These are phyloP conservation scores for Struthio camelus DNA, from an alignment of 2,113 vertebrate genomes.

Conservation along the genomic window DNA sequence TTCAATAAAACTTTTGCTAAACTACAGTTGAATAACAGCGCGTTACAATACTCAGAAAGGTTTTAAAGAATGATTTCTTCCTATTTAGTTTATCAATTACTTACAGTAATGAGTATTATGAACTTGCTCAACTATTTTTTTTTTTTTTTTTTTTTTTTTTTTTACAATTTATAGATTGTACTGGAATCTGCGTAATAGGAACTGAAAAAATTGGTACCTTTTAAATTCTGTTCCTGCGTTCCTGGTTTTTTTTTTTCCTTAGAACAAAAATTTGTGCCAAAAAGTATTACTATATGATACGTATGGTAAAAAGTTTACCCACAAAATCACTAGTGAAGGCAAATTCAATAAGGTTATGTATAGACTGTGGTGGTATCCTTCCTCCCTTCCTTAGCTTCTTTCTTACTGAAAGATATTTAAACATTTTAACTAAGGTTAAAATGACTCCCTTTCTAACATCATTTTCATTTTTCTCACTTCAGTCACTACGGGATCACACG, in stretches of 20 bases:
- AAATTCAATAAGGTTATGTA: background rate
- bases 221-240: background rate
- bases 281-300: background rate
- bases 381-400: background rate
- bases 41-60: background rate
- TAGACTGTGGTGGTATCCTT: background rate
- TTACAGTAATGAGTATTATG: background rate
- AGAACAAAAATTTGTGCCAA: background rate
- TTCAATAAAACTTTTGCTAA: background rate
- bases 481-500: background rate
- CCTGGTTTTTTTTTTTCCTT: background rate
- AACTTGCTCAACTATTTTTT: background rate
- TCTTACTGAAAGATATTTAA: background rate
- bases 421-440: background rate
- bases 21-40: background rate
- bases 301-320: background rate
- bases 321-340: background rate
- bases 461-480: background rate
- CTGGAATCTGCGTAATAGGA: background rate
- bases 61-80: background rate
- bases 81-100: background rate
- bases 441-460: background rate
- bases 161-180: background rate
- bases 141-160: background rate
- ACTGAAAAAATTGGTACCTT: background rate